A percentile compares a stretch with the other conserved stretches of the same genome.
These are phyloP conservation scores for Synaphobranchus kaupii DNA, from an alignment of 2,797 vertebrate species.

Conservation along the genomic window DNA sequence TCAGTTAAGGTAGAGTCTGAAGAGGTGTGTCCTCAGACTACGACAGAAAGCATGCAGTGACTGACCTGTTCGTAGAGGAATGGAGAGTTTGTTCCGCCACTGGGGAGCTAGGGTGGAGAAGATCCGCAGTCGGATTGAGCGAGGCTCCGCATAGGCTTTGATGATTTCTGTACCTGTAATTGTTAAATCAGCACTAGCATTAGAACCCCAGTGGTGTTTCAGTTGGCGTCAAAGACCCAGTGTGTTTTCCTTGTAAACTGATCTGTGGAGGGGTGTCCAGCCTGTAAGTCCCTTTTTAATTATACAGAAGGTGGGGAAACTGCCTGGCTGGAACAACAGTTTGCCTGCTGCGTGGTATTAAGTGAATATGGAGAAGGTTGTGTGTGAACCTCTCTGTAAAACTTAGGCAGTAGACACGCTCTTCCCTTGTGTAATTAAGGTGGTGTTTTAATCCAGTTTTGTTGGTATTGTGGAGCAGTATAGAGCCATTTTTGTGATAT, in stretches of 20 bases:
- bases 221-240: not conserved
- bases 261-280: not conserved
- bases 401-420: not conserved
- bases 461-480: not conserved
- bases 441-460: not conserved
- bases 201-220: not conserved
- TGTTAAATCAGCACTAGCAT: not conserved
- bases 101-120: too few species aligned
- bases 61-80: too few species aligned
- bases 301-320: not conserved
- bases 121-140: too few species aligned
- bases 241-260: not conserved
- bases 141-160: too few species aligned
- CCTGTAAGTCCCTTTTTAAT: not conserved
- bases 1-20: too few species aligned
- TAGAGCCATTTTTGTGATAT: not conserved
- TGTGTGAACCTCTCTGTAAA: not conserved
- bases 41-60: too few species aligned
- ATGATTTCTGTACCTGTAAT: not conserved
- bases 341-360: not conserved
- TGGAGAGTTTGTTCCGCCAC: too few species aligned
- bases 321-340: not conserved
- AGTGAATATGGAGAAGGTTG: too few species aligned
- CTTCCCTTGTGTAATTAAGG: not conserved
- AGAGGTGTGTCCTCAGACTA: too few species aligned